Evolutionary conservation across 2,888 invertebrate species (phyloP).

Genomic region (Biston stratarius): DNA sequence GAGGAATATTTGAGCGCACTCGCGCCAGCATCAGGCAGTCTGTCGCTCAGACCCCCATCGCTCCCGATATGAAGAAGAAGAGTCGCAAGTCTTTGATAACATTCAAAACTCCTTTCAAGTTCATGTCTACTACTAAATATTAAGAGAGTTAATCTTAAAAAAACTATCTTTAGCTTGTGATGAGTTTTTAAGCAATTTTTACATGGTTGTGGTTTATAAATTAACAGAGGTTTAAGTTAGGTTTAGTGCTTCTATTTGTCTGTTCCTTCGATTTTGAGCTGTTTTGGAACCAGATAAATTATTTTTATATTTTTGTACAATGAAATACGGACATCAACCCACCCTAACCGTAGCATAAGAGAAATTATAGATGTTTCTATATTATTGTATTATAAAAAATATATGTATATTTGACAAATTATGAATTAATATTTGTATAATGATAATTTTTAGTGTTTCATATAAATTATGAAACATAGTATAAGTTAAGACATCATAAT

Average conservation of each 20-base stretch:
- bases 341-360: constrained; percentile 77
- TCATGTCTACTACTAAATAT: constrained; percentile 73
- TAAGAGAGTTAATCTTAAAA: constrained; percentile 9
- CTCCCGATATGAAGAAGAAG: constrained; percentile 73
- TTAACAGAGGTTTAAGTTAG: constrained; percentile 22
- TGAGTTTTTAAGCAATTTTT: constrained; percentile 32
- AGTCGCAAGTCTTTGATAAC: constrained; percentile 74
- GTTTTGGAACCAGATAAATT: constrained; percentile 40
- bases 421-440: constrained; percentile 21
- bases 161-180: background rate
- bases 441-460: constrained; percentile 7
- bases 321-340: constrained; percentile 81
- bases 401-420: constrained; percentile 37
- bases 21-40: constrained; percentile 60
- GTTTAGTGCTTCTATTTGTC: constrained; percentile 40
- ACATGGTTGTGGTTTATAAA: constrained; percentile 40
- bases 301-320: constrained; percentile 61
- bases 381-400: constrained; percentile 31
- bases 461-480: constrained; percentile 8
- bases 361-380: constrained; percentile 43
- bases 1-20: constrained; percentile 60
- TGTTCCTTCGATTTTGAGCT: constrained; percentile 39
- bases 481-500: background rate
- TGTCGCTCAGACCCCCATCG: constrained; percentile 63
- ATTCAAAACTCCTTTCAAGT: constrained; percentile 83